phyloP scores from a whole-genome alignment of 1,140 invertebrate genomes.

The Armadillidium nasatum region DNA sequence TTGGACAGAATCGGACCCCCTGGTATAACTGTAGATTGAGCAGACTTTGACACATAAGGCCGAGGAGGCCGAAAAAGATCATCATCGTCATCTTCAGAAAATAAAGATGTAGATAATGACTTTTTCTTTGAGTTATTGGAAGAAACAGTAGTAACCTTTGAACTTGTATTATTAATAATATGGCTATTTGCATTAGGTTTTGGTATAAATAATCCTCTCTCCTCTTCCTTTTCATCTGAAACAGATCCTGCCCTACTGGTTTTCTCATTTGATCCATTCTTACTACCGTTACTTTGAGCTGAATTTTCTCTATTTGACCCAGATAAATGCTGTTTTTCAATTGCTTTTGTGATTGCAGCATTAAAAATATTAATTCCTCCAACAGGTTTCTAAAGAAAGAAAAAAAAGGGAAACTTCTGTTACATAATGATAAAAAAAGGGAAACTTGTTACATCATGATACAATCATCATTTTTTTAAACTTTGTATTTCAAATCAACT shows the following conservation, averaged over 20 bases:
- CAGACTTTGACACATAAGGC: slow-evolving; percentile 9
- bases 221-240: not conserved
- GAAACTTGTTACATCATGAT: too few species aligned
- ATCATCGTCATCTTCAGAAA: slow-evolving; percentile 37
- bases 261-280: too few species aligned
- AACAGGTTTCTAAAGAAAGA: slow-evolving; percentile 26
- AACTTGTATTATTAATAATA: too few species aligned
- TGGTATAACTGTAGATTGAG: not conserved
- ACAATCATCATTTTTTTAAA: too few species aligned
- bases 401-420: not conserved
- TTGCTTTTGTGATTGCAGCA: slow-evolving; percentile 32
- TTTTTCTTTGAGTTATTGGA: not conserved
- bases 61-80: slow-evolving; percentile 27
- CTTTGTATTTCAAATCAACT: too few species aligned
- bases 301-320: not conserved
- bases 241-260: not conserved
- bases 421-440: slow-evolving; percentile 1
- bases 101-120: slow-evolving; percentile 19
- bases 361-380: slow-evolving; percentile 36
- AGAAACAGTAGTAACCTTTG: not conserved
- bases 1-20: too few species aligned
- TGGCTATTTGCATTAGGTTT: not conserved
- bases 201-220: not conserved
- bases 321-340: slow-evolving; percentile 22
- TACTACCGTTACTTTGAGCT: too few species aligned